Evolutionary conservation across 2,888 invertebrate genomes (phyloP), one percentile per base, ranked within the genome.

Genomic region (Cryptus armator): DNA sequence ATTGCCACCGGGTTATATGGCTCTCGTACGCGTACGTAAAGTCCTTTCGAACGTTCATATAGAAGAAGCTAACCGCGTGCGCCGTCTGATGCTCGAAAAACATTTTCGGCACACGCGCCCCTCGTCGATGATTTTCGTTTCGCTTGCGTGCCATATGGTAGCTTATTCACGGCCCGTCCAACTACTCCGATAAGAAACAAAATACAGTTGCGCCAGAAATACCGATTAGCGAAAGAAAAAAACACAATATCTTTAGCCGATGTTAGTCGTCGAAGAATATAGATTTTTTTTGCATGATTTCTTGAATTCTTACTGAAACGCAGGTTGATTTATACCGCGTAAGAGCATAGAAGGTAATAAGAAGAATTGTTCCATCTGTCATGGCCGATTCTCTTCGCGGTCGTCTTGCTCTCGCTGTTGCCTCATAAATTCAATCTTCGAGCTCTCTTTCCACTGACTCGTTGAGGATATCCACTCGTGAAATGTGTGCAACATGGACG

Each of bases 381-480:
- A 81, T 77, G 77, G 56, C 68, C 46, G 71, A 77, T 24, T 62
- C 59, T 56, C 37, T 64, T 6, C 43, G 19, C 70, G 66, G 67
- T 29, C 44, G 75, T 68, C 68, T 48, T 24, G 43, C 51, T 66
- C 62, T 62, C 37, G 44, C 43, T 46, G 53, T 5, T 79, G 68
- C 80, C 72, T 81, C 62, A 81, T 80, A 83, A 87, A 87, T 84
- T 86, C 83, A 85, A 79, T 86, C 86, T 67, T 46, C 68, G 14
- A 53, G 59, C 44, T 75, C 53, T 59, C 71, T 74, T n/a, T 51
- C 24, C 53, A 53, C 56, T 56, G 62, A 56, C 70, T 56, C 67
- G 59, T 59, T 19, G 64, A 56, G 24, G 14, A 64, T 62, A 44
- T 70, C 46, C 62, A 51, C 44, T 64, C 68, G 43, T 51, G 81